Evolutionary conservation across 2,888 invertebrate species (phyloP).

Genomic region (Serripes groenlandicus): DNA sequence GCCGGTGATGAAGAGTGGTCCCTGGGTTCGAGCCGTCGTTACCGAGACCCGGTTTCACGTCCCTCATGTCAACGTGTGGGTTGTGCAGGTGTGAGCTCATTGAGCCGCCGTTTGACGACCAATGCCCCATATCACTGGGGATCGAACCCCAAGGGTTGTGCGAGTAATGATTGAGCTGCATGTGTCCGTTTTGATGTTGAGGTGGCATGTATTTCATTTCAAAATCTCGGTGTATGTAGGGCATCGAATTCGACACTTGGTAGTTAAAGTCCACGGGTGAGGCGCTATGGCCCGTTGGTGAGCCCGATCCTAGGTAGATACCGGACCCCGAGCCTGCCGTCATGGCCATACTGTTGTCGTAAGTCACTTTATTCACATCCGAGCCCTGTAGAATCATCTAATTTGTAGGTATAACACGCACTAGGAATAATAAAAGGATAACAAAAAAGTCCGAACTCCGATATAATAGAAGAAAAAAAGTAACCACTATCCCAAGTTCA

Average conservation of each 20-base stretch:
- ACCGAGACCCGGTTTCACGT: slow-evolving; percentile 85
- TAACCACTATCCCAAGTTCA: slow-evolving; percentile 54
- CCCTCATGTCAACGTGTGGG: slow-evolving; percentile 87
- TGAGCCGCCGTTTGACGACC: slow-evolving; percentile 89
- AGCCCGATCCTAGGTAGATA: slow-evolving; percentile 93
- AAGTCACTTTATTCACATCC: slow-evolving; percentile 56
- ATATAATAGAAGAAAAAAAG: slow-evolving; percentile 5
- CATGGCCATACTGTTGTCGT: slow-evolving; percentile 82
- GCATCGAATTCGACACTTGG: slow-evolving; percentile 80
- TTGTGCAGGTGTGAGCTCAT: slow-evolving; percentile 88
- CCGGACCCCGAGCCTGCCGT: slow-evolving; percentile 95
- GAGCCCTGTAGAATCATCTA: slow-evolving; percentile 63
- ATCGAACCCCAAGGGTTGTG: slow-evolving; percentile 93
- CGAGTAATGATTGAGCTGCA: slow-evolving; percentile 84
- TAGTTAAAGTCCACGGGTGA: slow-evolving; percentile 87
- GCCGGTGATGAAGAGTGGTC: slow-evolving; percentile 88
- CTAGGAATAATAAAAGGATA: slow-evolving; percentile 34
- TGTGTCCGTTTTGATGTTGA: slow-evolving; percentile 89
- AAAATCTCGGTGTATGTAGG: slow-evolving; percentile 83
- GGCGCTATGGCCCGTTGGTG: slow-evolving; percentile 91
- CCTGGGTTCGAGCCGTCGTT: slow-evolving; percentile 76
- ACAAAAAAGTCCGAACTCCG: slow-evolving; percentile 19
- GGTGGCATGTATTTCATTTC: slow-evolving; percentile 89
- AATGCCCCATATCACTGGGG: slow-evolving; percentile 85
- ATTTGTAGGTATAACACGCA: slow-evolving; percentile 31